These are phyloP conservation scores for Rhinatrema bivittatum DNA, from an alignment of 2,797 vertebrate species.

Conservation along the genomic window DNA sequence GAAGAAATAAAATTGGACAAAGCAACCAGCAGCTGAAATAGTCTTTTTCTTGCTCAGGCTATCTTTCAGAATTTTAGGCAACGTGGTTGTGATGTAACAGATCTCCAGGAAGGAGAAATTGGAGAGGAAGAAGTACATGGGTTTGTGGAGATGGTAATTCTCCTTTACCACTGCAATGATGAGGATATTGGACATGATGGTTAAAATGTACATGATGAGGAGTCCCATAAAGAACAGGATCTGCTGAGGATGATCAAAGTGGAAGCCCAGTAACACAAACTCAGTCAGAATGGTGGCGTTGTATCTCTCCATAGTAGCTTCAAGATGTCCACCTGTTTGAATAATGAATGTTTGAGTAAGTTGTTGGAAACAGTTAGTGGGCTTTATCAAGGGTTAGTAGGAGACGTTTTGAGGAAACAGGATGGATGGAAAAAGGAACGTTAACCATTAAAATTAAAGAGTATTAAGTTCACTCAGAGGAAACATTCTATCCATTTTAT, in stretches of 20 bases:
- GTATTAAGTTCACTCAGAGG: no score
- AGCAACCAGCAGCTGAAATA: constrained; percentile 7
- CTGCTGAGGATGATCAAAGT: constrained; percentile 19
- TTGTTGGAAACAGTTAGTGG: no score
- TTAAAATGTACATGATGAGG: constrained; percentile 6
- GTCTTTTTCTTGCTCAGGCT: constrained; percentile 3
- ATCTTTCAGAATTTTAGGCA: constrained; percentile 28
- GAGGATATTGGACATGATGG: constrained; percentile 19
- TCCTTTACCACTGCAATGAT: constrained; percentile 12
- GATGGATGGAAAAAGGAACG: no score
- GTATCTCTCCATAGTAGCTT: no score
- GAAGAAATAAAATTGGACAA: constrained; percentile 22
- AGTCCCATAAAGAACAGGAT: no score
- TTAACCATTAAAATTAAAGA: no score
- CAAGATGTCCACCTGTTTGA: no score
- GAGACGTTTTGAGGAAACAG: no score
- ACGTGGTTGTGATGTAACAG: constrained; percentile 27
- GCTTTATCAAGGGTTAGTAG: no score
- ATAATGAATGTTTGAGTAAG: no score
- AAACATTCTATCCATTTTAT: no score
- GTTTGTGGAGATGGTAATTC: constrained; percentile 14
- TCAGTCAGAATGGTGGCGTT: not conserved
- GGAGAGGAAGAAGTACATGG: constrained; percentile 35
- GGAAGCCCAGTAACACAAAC: constrained; percentile 23
- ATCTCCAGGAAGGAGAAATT: constrained; percentile 34